These are phyloP conservation scores for Scaptodrosophila lebanonensis DNA, from an alignment of 1,140 invertebrate species.

Conservation along the genomic window DNA sequence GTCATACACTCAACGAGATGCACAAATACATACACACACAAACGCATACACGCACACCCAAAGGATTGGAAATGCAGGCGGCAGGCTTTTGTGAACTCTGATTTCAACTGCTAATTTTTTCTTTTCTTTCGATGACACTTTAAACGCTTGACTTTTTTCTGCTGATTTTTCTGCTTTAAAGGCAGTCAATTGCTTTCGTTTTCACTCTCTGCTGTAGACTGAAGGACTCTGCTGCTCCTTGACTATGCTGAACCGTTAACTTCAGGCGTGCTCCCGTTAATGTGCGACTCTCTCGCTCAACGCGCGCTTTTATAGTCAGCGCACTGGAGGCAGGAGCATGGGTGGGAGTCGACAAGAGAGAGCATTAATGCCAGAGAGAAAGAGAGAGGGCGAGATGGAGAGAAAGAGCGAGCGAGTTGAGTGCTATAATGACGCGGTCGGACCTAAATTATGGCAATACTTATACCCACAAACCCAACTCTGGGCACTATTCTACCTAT, in stretches of 20 bases:
- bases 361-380: too few relatives aligned
- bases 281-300: constrained; percentile 28
- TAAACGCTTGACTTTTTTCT: neutral
- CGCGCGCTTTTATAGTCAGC: constrained; percentile 40
- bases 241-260: constrained; percentile 29
- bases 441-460: neutral
- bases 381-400: too few relatives aligned
- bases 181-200: constrained; percentile 45
- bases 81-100: too few relatives aligned
- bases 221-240: neutral
- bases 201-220: constrained; percentile 48
- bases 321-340: constrained; percentile 29
- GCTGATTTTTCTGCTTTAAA: neutral
- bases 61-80: too few relatives aligned
- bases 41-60: too few relatives aligned
- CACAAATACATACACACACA: neutral
- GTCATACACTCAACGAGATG: constrained; percentile 18
- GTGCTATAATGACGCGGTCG: too few relatives aligned
- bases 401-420: too few relatives aligned
- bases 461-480: too few relatives aligned
- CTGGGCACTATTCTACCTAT: too few relatives aligned
- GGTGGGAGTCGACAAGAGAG: constrained; percentile 32
- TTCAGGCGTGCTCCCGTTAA: constrained; percentile 53
- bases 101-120: too few relatives aligned
- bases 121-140: too few relatives aligned